Conservation (phyloP, 1,140 invertebrate species). For the Drosophila kanapiae region DNA sequence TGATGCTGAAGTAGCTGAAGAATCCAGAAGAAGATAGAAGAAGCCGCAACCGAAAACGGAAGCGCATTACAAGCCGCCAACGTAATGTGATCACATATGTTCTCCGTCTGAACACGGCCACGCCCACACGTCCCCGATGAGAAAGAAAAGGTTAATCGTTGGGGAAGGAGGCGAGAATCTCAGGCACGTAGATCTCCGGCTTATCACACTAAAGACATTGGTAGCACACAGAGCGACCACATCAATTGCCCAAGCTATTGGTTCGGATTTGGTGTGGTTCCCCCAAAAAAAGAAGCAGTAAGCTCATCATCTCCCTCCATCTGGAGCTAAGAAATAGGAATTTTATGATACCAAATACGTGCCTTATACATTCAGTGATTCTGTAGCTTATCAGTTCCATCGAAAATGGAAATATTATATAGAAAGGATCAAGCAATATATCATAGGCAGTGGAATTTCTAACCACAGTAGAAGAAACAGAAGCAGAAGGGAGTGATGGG, state of each 20-base stretch:
- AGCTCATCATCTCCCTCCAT: neutral
- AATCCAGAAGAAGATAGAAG: conserved; percentile 4
- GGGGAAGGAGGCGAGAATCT: conserved; percentile 8
- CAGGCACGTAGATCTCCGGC: conserved; percentile 56
- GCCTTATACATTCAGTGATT: neutral
- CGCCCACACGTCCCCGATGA: conserved; percentile 37
- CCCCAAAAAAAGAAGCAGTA: neutral
- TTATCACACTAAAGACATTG: conserved; percentile 64
- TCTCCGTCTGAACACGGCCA: conserved; percentile 31
- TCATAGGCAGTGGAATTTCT: too few relatives aligned
- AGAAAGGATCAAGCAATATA: neutral
- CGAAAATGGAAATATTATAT: neutral
- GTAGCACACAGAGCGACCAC: neutral
- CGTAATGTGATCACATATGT: conserved; percentile 75
- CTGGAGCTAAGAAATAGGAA: neutral
- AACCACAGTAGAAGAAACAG: conserved; percentile 8
- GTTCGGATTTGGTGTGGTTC: neutral
- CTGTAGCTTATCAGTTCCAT: neutral
- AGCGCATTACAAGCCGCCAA: conserved; percentile 71
- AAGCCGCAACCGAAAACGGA: conserved; percentile 57
- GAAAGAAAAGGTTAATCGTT: neutral
- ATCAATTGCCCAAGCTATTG: conserved; percentile 1
- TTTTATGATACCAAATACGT: conserved; percentile 1
- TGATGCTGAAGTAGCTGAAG: conserved; percentile 12
- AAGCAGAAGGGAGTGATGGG: neutral